These are phyloP conservation scores for Zaprionus nigranus DNA, from an alignment of 1,140 invertebrate species.

Conservation along the genomic window DNA sequence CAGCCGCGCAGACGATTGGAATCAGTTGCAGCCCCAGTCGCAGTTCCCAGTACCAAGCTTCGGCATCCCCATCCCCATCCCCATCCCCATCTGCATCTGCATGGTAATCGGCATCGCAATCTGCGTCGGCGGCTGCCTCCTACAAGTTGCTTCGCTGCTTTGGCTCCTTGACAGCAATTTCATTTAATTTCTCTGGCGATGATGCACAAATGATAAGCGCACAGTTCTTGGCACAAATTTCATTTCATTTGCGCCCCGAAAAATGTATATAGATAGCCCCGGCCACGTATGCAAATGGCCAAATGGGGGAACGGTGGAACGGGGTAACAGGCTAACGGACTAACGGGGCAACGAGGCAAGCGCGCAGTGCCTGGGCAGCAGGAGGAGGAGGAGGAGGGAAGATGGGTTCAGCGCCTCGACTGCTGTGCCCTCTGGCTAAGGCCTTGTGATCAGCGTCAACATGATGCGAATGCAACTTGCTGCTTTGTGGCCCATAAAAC, in stretches of 20 bases:
- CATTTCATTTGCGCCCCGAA: conserved; percentile 72
- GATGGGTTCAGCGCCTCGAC: conserved; percentile 3
- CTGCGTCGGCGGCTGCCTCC: conserved; percentile 58
- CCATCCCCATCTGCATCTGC: conserved; percentile 8
- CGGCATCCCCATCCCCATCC: not conserved
- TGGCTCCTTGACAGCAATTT: conserved; percentile 73
- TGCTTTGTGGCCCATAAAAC: conserved; percentile 67
- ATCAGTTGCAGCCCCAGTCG: conserved; percentile 41
- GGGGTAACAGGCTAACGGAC: not conserved
- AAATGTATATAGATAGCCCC: conserved; percentile 40
- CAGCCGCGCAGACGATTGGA: conserved; percentile 76
- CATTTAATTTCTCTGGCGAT: conserved; percentile 74
- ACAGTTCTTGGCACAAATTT: conserved; percentile 60
- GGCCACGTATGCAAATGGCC: conserved; percentile 45
- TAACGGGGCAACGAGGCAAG: not conserved
- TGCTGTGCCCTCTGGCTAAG: conserved; percentile 34
- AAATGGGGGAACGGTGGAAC: conserved; percentile 11
- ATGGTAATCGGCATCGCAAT: not conserved
- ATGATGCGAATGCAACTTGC: conserved; percentile 56
- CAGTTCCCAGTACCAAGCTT: not conserved
- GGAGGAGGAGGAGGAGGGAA: not conserved
- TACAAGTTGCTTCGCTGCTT: conserved; percentile 64
- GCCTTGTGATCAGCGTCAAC: conserved; percentile 72
- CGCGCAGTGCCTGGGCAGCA: not conserved
- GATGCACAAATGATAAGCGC: conserved; percentile 66